Evolutionary conservation across 2,797 vertebrate species (phyloP), one percentile per base, ranked within the genome.

Genomic region (Takifugu ocellatus): DNA sequence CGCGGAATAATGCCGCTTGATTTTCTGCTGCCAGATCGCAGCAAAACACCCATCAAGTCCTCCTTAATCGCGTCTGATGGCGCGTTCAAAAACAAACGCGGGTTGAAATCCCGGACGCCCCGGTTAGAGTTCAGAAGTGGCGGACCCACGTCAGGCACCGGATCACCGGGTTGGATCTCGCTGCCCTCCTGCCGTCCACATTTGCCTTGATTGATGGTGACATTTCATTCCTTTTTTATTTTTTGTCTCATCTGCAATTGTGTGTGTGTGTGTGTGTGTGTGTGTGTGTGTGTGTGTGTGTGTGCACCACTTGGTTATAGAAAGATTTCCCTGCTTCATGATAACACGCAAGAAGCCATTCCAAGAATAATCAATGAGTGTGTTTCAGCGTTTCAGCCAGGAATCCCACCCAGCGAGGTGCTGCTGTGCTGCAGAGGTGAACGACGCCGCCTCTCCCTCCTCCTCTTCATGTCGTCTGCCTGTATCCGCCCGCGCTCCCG

Each of bases 61-160:
- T 65, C 82, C 87, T 84, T 82, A 90, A 91, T 91, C 75, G 86
- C 81, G 70, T 42, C 72, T 85, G 89, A 89, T 87, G 87, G 77
- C 72, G 79, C 72, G 68, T 89, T 91, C 86, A 81, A 86, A 88
- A 87, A 76, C 69, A 84, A 86, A 88, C 80, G 61, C 66, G 80
- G 67, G 53, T 67, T 72, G 59, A 63, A 68, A 71, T 61, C 61
- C 53, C 58, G 61, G 75, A 66, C 33, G 54, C 56, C 54, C 56
- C 64, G 74, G 63, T 65, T 47, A 26, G 57, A 56, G 51, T 64
- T 44, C 55, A 29, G 55, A 49, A 49, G 27, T 51, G 55, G 29
- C 29, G 49, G 73, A 75, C 65, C 44, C 51, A 54, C 54, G 54
- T 71, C 77, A 65, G 68, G 54, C 70, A 74, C 48, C 54, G 68